A percentile compares a stretch with the other conserved stretches of the same genome.
Conservation (phyloP, 2,797 vertebrate species). For the Chanos chanos region DNA sequence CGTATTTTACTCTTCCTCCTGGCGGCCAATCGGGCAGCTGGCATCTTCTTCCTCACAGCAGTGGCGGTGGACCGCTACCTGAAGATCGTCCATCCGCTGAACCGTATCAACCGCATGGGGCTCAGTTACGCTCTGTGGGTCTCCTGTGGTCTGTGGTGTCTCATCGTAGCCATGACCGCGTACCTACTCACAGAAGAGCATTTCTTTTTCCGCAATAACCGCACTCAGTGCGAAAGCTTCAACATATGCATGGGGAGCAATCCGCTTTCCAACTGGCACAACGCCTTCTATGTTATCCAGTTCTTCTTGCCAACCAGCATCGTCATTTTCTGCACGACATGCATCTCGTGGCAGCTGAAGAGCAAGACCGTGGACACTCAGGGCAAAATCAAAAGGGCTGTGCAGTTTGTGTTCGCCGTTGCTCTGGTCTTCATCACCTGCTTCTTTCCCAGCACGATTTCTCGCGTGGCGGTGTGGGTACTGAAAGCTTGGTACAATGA, state of each 20-base stretch:
- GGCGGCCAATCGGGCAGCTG: constrained; percentile 68
- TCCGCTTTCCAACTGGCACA: constrained; percentile 69
- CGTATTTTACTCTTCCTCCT: constrained; percentile 72
- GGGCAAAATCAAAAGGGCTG: constrained; percentile 72
- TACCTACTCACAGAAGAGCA: constrained; percentile 61
- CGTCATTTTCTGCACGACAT: constrained; percentile 69
- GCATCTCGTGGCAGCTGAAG: constrained; percentile 71
- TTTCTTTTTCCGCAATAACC: constrained; percentile 57
- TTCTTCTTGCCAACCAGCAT: constrained; percentile 65
- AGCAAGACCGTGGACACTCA: constrained; percentile 64
- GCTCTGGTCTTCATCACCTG: constrained; percentile 72
- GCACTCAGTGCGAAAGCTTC: constrained; percentile 76
- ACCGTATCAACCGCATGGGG: constrained; percentile 65
- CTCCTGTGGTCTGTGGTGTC: constrained; percentile 66
- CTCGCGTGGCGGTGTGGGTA: constrained; percentile 68
- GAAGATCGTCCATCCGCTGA: constrained; percentile 69
- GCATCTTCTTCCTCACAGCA: constrained; percentile 76
- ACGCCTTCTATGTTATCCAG: constrained; percentile 70
- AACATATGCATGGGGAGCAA: constrained; percentile 70
- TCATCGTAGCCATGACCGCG: constrained; percentile 63
- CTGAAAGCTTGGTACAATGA: constrained; percentile 67
- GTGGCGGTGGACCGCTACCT: constrained; percentile 76
- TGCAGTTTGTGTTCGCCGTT: constrained; percentile 69
- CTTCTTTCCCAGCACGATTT: constrained; percentile 74
- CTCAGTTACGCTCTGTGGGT: constrained; percentile 62